phyloP scores from a whole-genome alignment of 1,140 invertebrate species.

The Spodoptera litura region DNA sequence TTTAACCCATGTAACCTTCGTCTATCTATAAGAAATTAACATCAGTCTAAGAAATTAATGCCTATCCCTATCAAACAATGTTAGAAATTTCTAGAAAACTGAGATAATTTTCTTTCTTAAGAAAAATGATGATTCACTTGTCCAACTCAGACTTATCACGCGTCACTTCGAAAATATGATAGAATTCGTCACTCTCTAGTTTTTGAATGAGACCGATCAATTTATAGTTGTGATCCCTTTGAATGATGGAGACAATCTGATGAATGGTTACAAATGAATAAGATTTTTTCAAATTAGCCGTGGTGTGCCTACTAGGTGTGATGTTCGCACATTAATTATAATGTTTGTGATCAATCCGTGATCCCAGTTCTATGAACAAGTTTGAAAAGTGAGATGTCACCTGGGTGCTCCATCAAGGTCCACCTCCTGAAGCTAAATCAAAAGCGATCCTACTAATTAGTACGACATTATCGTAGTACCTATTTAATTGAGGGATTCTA shows the following conservation, averaged over 20 bases:
- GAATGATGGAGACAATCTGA: slow-evolving; percentile 12
- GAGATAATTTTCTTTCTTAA: no score
- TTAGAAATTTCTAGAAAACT: no score
- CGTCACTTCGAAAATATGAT: not conserved
- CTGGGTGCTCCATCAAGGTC: not conserved
- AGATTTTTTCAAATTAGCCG: slow-evolving; percentile 34
- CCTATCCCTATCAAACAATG: no score
- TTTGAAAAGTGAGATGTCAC: not conserved
- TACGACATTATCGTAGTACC: no score
- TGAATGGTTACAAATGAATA: slow-evolving; percentile 24
- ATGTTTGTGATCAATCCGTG: not conserved
- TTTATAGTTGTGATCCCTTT: slow-evolving; percentile 19
- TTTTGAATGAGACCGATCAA: slow-evolving; percentile 4
- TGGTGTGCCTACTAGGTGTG: not conserved
- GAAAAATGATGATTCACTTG: not conserved
- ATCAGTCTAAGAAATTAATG: no score
- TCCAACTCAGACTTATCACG: not conserved
- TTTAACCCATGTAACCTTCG: no score
- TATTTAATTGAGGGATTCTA: no score
- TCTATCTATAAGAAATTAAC: no score
- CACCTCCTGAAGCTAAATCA: not conserved
- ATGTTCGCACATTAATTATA: slow-evolving; percentile 4
- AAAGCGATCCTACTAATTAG: no score
- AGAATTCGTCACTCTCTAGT: slow-evolving; percentile 8
- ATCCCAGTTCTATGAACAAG: no score